These are phyloP conservation scores for Uromys caudimaculatus DNA, from an alignment of 2,797 vertebrate species.

Conservation along the genomic window DNA sequence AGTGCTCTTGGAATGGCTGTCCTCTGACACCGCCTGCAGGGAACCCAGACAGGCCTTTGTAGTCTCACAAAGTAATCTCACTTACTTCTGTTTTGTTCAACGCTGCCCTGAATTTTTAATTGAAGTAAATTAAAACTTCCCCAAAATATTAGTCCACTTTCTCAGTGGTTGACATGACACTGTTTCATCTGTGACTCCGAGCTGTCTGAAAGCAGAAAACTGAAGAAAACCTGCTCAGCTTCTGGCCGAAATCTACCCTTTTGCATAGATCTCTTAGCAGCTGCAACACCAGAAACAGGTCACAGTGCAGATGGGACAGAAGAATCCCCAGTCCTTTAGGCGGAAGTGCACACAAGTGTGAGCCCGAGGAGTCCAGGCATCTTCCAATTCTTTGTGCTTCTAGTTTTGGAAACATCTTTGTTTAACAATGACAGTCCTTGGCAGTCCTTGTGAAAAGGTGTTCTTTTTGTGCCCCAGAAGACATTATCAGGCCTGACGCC, in stretches of 20 bases:
- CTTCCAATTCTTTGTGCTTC: background rate
- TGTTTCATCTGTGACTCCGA: background rate
- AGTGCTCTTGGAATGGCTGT: background rate
- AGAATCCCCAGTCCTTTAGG: too few species aligned
- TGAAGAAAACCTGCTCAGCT: background rate
- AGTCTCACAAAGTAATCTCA: constrained; percentile 56
- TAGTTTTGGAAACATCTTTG: background rate
- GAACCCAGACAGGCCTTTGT: background rate
- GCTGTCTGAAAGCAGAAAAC: background rate
- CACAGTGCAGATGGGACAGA: background rate
- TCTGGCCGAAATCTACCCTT: background rate
- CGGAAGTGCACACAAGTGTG: background rate
- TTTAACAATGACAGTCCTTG: background rate
- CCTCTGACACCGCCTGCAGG: background rate
- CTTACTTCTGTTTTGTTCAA: constrained; percentile 70
- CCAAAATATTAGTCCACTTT: constrained; percentile 73
- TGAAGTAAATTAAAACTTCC: constrained; percentile 79
- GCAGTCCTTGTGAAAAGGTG: background rate
- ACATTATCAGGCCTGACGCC: background rate
- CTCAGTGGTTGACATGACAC: background rate
- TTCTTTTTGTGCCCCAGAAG: background rate
- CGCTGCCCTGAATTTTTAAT: constrained; percentile 80
- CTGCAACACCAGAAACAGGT: background rate
- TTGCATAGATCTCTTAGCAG: background rate
- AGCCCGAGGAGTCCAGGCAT: background rate